Base-by-base conservation (phyloP, 2,113 vertebrate species). In the Lophotis ruficrista region DNA sequence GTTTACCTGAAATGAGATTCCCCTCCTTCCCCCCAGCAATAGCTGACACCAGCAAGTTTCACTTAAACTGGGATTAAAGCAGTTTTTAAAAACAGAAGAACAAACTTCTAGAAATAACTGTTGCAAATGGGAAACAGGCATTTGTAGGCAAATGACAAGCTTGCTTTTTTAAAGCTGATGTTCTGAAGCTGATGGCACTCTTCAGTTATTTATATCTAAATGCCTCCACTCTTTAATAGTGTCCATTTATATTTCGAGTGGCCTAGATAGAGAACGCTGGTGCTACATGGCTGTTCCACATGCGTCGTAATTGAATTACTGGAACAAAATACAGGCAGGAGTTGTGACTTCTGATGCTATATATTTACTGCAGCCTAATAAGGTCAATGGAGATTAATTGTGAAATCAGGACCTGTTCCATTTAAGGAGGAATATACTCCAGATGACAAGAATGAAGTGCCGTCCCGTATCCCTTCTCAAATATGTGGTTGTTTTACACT, bases 1-100 rank as follows among this genome's bases (percentile, higher is more conserved):
- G 73, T 96, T 96, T 93, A 91, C 73, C 75, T 58, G 58, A 94
- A 97, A 94, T 91, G 75, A 94, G 51, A 92, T 85, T 95, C 70
- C 12, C 54, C 51, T 93, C 50, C 70, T 94, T 89, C 45, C 86
- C 79, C 69, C 43, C 65, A 94, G 90, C 80, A 78, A 54, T 14
- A 96, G 89, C 95, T 96, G 95, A 96, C 95, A 93, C 65, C 73
- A 91, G 93, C 94, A 96, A 94, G 54, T 94, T 95, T 94, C 66
- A 50, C 47, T 92, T 91, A 76, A 89, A 87, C 73, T 85, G 87
- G 73, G 77, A 73, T 92, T 91, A 85, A 89, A 73, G 54, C 28
- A 88, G 47, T 43, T 89, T 64, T 84, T 81, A 28, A 58, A 82
- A 92, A 89, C 66, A 85, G 50, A 87, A 79, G 37, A 87, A 53